Evolutionary conservation across 2,888 invertebrate species (phyloP).

Genomic region (Drosophila lacicola): DNA sequence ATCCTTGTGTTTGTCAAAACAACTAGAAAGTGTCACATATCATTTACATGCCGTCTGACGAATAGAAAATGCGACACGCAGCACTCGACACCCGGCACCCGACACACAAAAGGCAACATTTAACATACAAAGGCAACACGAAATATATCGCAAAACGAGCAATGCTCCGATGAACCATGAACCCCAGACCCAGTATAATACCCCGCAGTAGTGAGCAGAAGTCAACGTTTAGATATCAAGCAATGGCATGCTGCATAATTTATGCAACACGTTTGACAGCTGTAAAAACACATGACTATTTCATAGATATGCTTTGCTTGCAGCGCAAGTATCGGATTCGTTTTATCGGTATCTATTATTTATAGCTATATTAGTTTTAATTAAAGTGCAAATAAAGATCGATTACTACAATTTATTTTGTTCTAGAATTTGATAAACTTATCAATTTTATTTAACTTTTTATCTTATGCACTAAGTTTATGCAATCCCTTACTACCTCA

Average conservation of each 20-base stretch:
- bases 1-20: conserved; percentile 56
- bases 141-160: conserved; percentile 17
- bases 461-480: too few species aligned
- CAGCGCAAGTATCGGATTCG: too few species aligned
- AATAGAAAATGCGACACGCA: conserved; percentile 21
- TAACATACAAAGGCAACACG: conserved; percentile 9
- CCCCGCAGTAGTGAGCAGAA: neutral
- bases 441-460: too few species aligned
- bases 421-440: too few species aligned
- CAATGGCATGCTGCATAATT: conserved; percentile 14
- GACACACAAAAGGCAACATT: conserved; percentile 3
- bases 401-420: too few species aligned
- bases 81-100: neutral
- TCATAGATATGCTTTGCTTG: neutral
- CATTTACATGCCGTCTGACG: conserved; percentile 47
- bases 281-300: neutral
- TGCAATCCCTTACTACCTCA: neutral
- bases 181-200: neutral
- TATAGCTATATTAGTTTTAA: neutral
- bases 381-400: neutral
- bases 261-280: conserved; percentile 16
- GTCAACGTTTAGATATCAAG: neutral
- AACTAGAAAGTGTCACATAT: conserved; percentile 59
- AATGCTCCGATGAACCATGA: conserved; percentile 10
- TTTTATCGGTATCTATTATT: neutral